phyloP scores from a whole-genome alignment of 2,888 invertebrate genomes.

The Lomographa bimaculata region DNA sequence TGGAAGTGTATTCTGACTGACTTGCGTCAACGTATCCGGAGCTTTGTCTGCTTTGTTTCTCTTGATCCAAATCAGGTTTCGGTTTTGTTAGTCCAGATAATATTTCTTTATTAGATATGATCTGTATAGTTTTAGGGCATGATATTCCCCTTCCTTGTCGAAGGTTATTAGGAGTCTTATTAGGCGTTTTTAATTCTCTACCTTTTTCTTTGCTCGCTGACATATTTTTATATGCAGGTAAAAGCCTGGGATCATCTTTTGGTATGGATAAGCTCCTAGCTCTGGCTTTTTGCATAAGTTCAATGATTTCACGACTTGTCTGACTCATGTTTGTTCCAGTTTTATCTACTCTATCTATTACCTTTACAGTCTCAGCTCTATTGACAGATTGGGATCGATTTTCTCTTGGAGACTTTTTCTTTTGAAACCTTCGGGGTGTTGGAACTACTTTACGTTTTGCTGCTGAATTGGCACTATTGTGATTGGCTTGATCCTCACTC shows the following conservation, averaged over 20 bases:
- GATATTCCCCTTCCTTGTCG: conserved; percentile 69
- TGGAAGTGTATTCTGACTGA: conserved; percentile 79
- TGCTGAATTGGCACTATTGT: conserved; percentile 49
- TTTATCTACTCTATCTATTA: conserved; percentile 63
- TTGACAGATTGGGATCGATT: conserved; percentile 84
- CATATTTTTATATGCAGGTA: conserved; percentile 52
- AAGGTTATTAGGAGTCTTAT: conserved; percentile 65
- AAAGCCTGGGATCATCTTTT: conserved; percentile 74
- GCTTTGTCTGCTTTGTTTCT: conserved; percentile 64
- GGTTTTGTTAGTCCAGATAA: conserved; percentile 74
- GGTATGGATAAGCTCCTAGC: conserved; percentile 78
- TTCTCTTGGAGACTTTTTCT: conserved; percentile 69
- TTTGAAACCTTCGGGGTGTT: conserved; percentile 69
- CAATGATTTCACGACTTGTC: conserved; percentile 75
- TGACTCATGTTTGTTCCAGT: conserved; percentile 72
- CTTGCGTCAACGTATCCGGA: conserved; percentile 79
- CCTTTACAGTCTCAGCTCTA: conserved; percentile 61
- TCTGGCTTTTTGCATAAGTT: conserved; percentile 75
- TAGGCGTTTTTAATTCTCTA: conserved; percentile 82
- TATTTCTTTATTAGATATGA: conserved; percentile 77
- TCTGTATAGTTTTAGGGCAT: conserved; percentile 81
- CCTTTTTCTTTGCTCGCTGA: conserved; percentile 38
- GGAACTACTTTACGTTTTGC: conserved; percentile 67
- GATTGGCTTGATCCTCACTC: conserved; percentile 75
- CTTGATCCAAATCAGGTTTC: conserved; percentile 55